Evolutionary conservation across 2,888 invertebrate species (phyloP), one percentile per base, ranked within the genome.

Genomic region (Drosophila prostipennis): DNA sequence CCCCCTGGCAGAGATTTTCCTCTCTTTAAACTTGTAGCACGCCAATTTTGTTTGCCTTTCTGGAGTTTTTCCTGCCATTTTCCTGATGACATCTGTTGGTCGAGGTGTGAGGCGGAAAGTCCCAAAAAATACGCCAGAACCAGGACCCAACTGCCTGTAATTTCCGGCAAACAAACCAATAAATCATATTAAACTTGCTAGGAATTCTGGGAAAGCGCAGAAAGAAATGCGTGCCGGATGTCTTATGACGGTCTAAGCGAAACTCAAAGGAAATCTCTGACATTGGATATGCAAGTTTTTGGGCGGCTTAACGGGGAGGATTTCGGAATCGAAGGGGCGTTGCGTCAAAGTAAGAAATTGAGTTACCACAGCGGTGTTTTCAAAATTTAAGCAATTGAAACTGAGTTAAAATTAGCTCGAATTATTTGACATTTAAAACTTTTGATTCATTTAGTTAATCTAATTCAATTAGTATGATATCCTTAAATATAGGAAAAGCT

Each of bases 101-200:
- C 34, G 53, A 51, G 45, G 55, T 42, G 51, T 56, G 36, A 13
- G 63, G 64, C 26, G 40, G 16, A 36, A 42, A 16, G 48, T 16
- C 48, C 34, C 46, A 32, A 6, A 32, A 23, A 37, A 37, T 11
- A n/a, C 26, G 34, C 37, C 32, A 40, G 19, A 63, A 48, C 36
- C 72, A 16, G 54, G 16, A 10, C 32, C 46, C 61, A 80, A 80
- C 78, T 79, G 87, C 74, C 79, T 77, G 89, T 87, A 89, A 90
- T 89, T 87, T 90, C 89, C 90, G 87, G 83, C 87, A 85, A 89
- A 90, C 90, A 90, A 89, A 89, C 87, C 89, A 82, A 90, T 90
- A 90, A 90, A 90, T 90, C 90, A 89, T 87, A 89, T 90, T 85
- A 90, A 87, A 89, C 80, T 81, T 77, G 70, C 74, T 71, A 16